Evolutionary conservation across 2,888 invertebrate species (phyloP), one percentile per base, ranked within the genome.

Genomic region (Lingula anatina): DNA sequence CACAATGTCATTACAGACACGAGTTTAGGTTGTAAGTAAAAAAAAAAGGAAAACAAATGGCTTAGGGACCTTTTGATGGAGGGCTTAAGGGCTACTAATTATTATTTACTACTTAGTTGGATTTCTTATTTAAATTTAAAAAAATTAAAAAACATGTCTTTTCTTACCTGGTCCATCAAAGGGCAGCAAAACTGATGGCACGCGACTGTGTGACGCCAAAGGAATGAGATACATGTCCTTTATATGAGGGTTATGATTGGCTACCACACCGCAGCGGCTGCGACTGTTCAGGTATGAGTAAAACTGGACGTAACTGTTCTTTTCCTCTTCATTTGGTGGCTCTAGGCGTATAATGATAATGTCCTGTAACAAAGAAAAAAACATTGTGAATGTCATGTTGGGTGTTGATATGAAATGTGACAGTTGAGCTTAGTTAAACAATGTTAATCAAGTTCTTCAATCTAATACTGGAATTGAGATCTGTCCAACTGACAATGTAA

Each of bases 161-260:
- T 15, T 12, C 28, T 43, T 62, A 79, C 89, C 89, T 21, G 88
- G 86, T 9, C 86, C 87, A 56, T 84, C 85, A 62, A 78, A 77
- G 1, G 78, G 79, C 31, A 71, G 56, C 2, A 79, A 59, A 5
- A 70, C 68, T 15, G 77, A 2, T 86, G 92, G 68, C 88, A 83
- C 43, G 84, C 82, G 61, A 84, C 85, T 66, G 84, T 85, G 53
- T 2, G 86, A 85, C 0, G 89, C 85, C 55, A 94, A 79, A 0
- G 95, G 94, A 65, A 92, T 84, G 55, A 95, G 86, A 76, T 95
- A 95, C 75, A 95, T 90, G 75, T 95, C 95, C 76, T 95, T 94
- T 46, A 95, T 87, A 51, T 85, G 84, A 57, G 86, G 86, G 24
- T 64, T 61, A 9, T 57, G 53, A 48, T 86, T 86, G 55, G 88